Evolutionary conservation across 1,140 invertebrate species (phyloP), one percentile per base, ranked within the genome.

Genomic region (Chionoecetes opilio): DNA sequence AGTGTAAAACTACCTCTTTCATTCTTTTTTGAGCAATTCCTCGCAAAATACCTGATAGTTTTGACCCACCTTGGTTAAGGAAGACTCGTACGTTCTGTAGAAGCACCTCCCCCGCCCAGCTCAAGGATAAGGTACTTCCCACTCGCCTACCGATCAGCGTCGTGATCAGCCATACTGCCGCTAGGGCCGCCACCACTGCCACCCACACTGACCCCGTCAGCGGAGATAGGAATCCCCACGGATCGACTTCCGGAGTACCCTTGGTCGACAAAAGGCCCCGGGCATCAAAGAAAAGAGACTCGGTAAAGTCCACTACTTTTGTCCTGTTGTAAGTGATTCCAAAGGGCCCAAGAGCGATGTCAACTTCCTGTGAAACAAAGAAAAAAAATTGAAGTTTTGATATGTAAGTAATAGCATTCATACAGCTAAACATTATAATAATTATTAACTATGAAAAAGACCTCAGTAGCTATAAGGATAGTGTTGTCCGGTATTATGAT

Each of bases 171-270:
- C 86, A 90, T 26, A 34, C 87, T n/a, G 82, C 31, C 3, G 46
- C 34, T 75, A 89, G 3, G 6, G 53, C 93, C 41, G 17, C 86
- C 63, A 32, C 41, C 29, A 90, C 9, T 21, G 63, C 34, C 31
- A 35, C 86, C 93, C 93, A 94, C 46, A 94, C 93, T 53, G 29
- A 17, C 29, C 37, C 31, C 17, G 93, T 32, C 46, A 94, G 87
- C 8, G 93, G 93, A 26, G 35, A 90, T 34, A 94, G 31, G 35
- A 94, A 94, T 32, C 93, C 93, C 93, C 93, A 94, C 31, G 93
- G 93, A 38, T 94, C 63, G 86, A 94, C 84, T 35, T 90, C 87
- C 9, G 93, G 93, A 3, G 17, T 53, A 11, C 93, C 93, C 82
- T 86, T 84, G 2, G 34, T 35, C 2, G 82, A 32, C 35, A 85